A percentile compares a stretch with the other conserved stretches of the same genome.
phyloP scores from a whole-genome alignment of 1,140 invertebrate species.

The Pentalonia nigronervosa region DNA sequence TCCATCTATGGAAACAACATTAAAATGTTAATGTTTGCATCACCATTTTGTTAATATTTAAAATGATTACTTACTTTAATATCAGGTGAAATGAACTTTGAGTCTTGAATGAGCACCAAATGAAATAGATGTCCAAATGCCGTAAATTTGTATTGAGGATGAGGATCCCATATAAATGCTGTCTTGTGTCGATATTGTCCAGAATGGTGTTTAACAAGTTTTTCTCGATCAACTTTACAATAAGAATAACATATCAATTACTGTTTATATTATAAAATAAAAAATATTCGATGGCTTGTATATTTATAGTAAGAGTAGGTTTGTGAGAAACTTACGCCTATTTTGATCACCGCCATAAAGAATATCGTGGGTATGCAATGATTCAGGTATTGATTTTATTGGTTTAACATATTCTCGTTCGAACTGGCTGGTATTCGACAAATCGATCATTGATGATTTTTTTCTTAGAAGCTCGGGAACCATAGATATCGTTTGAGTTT shows the following conservation, averaged over 20 bases:
- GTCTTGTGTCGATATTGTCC: constrained; percentile 72
- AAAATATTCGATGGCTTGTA: neutral
- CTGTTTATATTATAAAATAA: neutral
- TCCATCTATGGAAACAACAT: neutral
- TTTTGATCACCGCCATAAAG: constrained; percentile 59
- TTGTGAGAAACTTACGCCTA: constrained; percentile 5
- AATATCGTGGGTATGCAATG: constrained; percentile 60
- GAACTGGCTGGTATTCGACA: neutral
- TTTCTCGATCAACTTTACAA: constrained; percentile 60
- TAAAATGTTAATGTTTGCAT: neutral
- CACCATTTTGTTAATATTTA: neutral
- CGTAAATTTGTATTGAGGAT: constrained; percentile 74
- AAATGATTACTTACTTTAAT: constrained; percentile 65
- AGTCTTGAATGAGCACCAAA: constrained; percentile 69
- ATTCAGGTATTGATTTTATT: constrained; percentile 59
- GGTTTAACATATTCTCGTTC: constrained; percentile 60
- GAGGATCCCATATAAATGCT: constrained; percentile 75
- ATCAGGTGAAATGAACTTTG: constrained; percentile 68
- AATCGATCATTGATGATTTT: constrained; percentile 3
- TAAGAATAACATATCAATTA: neutral
- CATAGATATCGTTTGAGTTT: constrained; percentile 38
- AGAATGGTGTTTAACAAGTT: constrained; percentile 66
- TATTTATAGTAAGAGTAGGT: neutral
- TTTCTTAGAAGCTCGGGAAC: constrained; percentile 31
- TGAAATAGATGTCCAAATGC: constrained; percentile 71